These are phyloP conservation scores for Scaptomyza hsui DNA, from an alignment of 1,140 invertebrate genomes.

Conservation along the genomic window DNA sequence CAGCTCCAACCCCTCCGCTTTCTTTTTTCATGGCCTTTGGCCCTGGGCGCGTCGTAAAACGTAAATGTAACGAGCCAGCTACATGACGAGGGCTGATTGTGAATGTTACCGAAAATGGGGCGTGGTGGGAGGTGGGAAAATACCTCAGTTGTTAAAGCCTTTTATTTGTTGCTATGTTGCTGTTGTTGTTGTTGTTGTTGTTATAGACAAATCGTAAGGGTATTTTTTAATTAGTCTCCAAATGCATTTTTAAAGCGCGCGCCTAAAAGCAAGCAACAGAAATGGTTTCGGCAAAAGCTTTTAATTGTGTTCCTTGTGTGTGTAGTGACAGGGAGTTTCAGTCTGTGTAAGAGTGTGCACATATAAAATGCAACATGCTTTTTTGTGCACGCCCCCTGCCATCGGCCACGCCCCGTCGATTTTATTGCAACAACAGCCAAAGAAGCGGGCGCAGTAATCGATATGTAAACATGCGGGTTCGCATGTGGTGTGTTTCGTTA, in stretches of 20 bases:
- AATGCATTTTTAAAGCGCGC: constrained; percentile 50
- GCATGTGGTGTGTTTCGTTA: constrained; percentile 21
- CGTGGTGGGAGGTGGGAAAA: constrained; percentile 1
- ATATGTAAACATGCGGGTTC: constrained; percentile 77
- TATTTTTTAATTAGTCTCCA: constrained; percentile 67
- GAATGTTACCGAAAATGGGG: not conserved
- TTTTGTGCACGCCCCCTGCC: constrained; percentile 25
- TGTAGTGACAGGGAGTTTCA: not conserved
- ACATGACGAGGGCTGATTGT: constrained; percentile 40
- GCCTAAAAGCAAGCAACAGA: constrained; percentile 35
- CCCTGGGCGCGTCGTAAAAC: constrained; percentile 70
- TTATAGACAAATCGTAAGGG: constrained; percentile 59
- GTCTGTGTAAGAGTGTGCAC: not conserved
- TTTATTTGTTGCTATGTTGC: constrained; percentile 55
- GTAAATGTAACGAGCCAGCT: constrained; percentile 72
- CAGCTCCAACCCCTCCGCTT: constrained; percentile 14
- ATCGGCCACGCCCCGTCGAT: constrained; percentile 31
- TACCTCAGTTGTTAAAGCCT: constrained; percentile 67
- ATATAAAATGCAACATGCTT: constrained; percentile 70
- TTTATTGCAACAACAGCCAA: constrained; percentile 57
- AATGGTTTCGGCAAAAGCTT: constrained; percentile 31
- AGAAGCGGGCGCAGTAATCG: constrained; percentile 60
- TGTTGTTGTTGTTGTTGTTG: too few relatives aligned
- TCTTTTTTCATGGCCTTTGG: constrained; percentile 43
- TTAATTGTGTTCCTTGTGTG: constrained; percentile 31